Evolutionary conservation across 2,113 vertebrate genomes (phyloP).

Genomic region (Limnothrissa miodon): DNA sequence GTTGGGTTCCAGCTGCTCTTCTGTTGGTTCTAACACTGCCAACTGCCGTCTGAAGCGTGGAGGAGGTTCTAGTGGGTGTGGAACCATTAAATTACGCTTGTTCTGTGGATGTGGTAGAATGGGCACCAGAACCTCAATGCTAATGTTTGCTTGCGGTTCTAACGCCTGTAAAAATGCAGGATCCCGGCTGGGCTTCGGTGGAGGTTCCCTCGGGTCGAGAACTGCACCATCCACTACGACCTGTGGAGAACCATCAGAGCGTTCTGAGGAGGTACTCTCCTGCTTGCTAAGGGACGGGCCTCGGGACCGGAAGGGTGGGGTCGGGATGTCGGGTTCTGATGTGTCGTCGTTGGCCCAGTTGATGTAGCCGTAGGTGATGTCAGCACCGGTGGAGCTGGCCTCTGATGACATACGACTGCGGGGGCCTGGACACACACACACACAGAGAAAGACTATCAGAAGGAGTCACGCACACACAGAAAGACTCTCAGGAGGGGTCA

Average conservation of each 20-base stretch:
- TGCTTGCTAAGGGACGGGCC: slow-evolving; percentile 28
- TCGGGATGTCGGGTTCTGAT: slow-evolving; percentile 63
- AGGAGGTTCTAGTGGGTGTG: background rate
- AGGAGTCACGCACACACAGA: too few species aligned
- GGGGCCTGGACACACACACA: background rate
- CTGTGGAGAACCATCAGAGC: background rate
- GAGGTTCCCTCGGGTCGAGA: background rate
- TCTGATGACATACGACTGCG: slow-evolving; percentile 78
- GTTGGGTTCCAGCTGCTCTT: background rate
- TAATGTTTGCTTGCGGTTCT: background rate
- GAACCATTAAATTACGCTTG: background rate
- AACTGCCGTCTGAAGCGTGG: background rate
- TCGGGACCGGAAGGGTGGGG: slow-evolving; percentile 43
- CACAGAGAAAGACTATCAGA: too few species aligned
- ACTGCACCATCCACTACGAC: background rate
- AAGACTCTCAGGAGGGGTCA: too few species aligned
- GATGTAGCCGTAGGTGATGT: slow-evolving; percentile 65
- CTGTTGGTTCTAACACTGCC: background rate
- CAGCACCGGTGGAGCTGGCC: slow-evolving; percentile 40
- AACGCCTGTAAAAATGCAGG: background rate
- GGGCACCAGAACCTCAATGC: background rate
- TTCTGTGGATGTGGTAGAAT: background rate
- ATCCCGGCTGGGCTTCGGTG: background rate
- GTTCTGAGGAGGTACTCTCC: background rate
- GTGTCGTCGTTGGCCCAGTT: slow-evolving; percentile 73